These are phyloP conservation scores for Drosophila monieri DNA, from an alignment of 2,888 invertebrate genomes.

Conservation along the genomic window DNA sequence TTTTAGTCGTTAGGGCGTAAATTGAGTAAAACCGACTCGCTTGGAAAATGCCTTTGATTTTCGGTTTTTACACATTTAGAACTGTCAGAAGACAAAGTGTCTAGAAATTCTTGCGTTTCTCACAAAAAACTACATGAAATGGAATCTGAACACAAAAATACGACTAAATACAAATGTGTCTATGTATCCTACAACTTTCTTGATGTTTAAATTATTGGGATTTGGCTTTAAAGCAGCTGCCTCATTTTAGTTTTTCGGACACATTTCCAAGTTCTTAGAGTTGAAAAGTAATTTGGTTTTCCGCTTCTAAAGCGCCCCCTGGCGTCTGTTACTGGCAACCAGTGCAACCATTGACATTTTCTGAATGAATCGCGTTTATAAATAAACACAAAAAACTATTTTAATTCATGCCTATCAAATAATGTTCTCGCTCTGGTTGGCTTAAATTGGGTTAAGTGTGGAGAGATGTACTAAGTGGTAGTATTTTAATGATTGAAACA, in stretches of 20 bases:
- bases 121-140: constrained; percentile 30
- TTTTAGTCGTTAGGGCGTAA: constrained; percentile 26
- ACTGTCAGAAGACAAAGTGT: constrained; percentile 72
- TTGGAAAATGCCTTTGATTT: constrained; percentile 37
- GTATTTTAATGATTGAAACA: background rate
- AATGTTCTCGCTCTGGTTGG: constrained; percentile 20
- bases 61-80: constrained; percentile 69
- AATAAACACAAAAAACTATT: constrained; percentile 30
- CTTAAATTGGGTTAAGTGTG: background rate
- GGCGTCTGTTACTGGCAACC: background rate
- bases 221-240: constrained; percentile 16
- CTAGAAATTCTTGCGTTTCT: constrained; percentile 47
- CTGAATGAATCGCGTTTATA: constrained; percentile 32
- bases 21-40: constrained; percentile 34
- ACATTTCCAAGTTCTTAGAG: constrained; percentile 6
- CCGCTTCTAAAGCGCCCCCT: constrained; percentile 19
- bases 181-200: constrained; percentile 2
- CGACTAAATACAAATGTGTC: constrained; percentile 1
- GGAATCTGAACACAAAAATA: constrained; percentile 19
- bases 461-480: background rate
- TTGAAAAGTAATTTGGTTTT: constrained; percentile 4
- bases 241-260: background rate
- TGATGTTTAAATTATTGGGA: constrained; percentile 23
- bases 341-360: constrained; percentile 29
- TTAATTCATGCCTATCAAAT: constrained; percentile 31